A percentile compares a stretch with the other conserved stretches of the same genome.
Evolutionary conservation across 2,113 vertebrate species (phyloP).

Genomic region (Galeopterus variegatus): DNA sequence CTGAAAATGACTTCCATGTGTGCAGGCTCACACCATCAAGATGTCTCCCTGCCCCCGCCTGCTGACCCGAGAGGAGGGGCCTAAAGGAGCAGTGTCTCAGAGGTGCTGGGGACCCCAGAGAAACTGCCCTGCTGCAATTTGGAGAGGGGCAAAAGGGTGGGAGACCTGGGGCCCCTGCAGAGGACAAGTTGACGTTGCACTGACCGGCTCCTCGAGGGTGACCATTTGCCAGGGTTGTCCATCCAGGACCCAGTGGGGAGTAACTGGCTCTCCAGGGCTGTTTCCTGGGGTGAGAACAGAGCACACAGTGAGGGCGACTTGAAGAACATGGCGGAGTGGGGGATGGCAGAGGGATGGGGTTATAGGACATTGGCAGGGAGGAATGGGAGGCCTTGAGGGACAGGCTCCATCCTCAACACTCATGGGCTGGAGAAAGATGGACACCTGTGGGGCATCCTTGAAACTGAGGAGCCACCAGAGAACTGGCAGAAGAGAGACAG

Average conservation of each 20-base stretch:
- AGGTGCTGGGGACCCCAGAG: not conserved
- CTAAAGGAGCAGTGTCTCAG: not conserved
- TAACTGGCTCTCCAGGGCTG: constrained; percentile 67
- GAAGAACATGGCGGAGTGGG: not conserved
- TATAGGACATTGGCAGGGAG: not conserved
- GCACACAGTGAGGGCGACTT: not conserved
- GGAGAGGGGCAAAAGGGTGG: not conserved
- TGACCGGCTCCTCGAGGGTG: constrained; percentile 71
- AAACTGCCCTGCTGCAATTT: not conserved
- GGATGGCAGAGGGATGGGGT: not conserved
- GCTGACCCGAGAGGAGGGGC: not conserved
- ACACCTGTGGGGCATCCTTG: not conserved
- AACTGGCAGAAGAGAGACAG: constrained; percentile 40
- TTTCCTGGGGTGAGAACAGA: constrained; percentile 62
- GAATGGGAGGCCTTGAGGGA: not conserved
- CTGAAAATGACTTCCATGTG: constrained; percentile 76
- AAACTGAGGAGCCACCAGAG: not conserved
- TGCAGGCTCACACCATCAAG: not conserved
- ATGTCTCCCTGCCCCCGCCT: not conserved
- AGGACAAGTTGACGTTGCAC: not conserved
- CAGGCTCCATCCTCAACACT: not conserved
- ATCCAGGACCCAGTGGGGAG: constrained; percentile 70
- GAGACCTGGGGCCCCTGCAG: not conserved
- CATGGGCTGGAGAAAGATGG: not conserved
- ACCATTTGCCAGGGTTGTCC: not conserved